These are phyloP conservation scores for Mallotus villosus DNA, from an alignment of 2,797 vertebrate species.

Conservation along the genomic window DNA sequence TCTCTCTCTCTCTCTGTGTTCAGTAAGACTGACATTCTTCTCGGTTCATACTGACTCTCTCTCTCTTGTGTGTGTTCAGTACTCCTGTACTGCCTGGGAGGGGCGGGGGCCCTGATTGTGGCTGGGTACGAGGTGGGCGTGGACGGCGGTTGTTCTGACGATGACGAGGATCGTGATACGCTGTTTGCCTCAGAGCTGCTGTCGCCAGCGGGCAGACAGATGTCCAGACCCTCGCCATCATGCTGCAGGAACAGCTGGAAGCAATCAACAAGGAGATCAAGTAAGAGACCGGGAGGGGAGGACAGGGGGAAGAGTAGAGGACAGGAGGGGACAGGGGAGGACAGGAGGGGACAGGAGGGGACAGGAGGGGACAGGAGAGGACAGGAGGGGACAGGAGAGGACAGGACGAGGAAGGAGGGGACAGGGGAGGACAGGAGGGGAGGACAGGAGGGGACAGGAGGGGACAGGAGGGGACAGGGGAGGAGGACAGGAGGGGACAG, in stretches of 20 bases:
- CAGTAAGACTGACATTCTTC: too few species aligned
- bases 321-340: background rate
- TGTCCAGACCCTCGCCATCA: conserved; percentile 87
- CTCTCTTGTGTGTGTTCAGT: conserved; percentile 65
- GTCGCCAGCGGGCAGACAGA: conserved; percentile 86
- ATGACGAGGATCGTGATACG: conserved; percentile 78
- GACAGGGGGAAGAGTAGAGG: background rate
- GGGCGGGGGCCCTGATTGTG: conserved; percentile 64
- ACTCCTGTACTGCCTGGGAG: conserved; percentile 85
- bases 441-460: too few species aligned
- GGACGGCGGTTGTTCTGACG: conserved; percentile 71
- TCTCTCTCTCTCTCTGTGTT: too few species aligned
- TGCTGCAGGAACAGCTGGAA: conserved; percentile 90
- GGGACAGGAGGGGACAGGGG: too few species aligned
- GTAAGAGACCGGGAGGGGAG: conserved; percentile 65
- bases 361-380: background rate
- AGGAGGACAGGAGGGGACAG: too few species aligned
- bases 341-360: too few species aligned
- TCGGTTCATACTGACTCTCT: too few species aligned
- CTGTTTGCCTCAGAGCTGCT: conserved; percentile 80
- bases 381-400: background rate
- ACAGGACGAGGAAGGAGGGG: too few species aligned
- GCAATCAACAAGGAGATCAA: conserved; percentile 92
- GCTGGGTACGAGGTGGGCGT: conserved; percentile 68
- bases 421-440: too few species aligned